Evolutionary conservation across 2,888 invertebrate genomes (phyloP), one percentile per base, ranked within the genome.

Genomic region (Cotesia congregata): DNA sequence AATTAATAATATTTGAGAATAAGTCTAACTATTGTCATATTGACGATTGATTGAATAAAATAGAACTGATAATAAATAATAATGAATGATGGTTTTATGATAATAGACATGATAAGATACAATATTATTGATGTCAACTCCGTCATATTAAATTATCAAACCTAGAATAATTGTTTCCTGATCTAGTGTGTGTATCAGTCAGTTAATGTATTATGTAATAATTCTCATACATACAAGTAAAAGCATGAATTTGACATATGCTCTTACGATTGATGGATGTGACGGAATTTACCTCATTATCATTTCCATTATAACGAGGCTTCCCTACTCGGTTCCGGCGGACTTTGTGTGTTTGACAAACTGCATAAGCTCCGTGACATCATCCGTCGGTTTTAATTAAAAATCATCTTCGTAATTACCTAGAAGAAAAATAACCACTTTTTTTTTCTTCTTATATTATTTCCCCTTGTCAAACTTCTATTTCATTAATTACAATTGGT

Each of bases 201-300:
- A 65, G 41, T 20, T 61, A 71, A 72, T 73, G 76, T 65, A 50
- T 76, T 65, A 17, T 68, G 69, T 72, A 9, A 39, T 59, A 64
- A 61, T 15, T 9, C 64, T 60, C 50, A 30, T 41, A 40, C 7
- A 68, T 68, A 5, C 40, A 61, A 61, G 67, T 20, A 38, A 71
- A 67, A 61, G 68, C 74, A 50, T 68, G 70, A 67, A 70, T 68
- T 15, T 75, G 70, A 69, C 74, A 72, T 72, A 67, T 73, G 80
- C 75, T 79, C 65, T 76, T 78, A 83, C 84, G 12, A 50, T 85
- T 87, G 87, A 87, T 87, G 83, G 85, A 87, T 86, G 83, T 77
- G 80, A 80, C 74, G 82, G 82, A 41, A 81, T 78, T 76, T 72
- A 79, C 81, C 81, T 85, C 85, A 86, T 86, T 86, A 87, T 86